Conservation (phyloP, 2,113 vertebrate species). For the Peucedramus taeniatus region DNA sequence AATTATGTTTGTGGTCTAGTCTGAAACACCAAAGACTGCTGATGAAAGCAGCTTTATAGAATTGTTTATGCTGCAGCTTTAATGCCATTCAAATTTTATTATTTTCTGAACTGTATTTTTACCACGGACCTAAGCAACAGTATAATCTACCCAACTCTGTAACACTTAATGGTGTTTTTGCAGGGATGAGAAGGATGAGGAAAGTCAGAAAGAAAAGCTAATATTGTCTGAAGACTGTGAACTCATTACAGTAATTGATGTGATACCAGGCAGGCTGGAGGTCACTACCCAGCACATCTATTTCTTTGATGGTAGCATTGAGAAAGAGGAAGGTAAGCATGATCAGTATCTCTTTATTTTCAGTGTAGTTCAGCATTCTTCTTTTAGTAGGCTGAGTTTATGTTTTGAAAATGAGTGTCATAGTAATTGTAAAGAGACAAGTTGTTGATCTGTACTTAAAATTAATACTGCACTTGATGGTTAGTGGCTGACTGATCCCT, state of each 20-base stretch:
- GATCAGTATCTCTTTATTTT: not conserved
- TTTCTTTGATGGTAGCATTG: slow-evolving; percentile 90
- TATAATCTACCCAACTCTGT: not conserved
- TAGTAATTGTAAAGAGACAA: not conserved
- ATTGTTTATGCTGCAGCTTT: not conserved
- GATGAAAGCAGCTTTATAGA: not conserved
- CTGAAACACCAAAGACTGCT: not conserved
- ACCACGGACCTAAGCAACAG: not conserved
- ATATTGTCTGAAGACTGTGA: slow-evolving; percentile 92
- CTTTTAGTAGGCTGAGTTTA: not conserved
- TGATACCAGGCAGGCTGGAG: slow-evolving; percentile 91
- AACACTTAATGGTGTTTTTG: not conserved
- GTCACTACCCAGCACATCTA: slow-evolving; percentile 95
- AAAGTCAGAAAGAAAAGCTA: slow-evolving; percentile 90
- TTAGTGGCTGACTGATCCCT: not conserved
- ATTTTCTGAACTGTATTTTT: not conserved
- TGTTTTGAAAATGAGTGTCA: not conserved
- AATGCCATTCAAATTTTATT: not conserved
- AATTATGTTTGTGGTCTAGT: not conserved
- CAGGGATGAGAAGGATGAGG: slow-evolving; percentile 88
- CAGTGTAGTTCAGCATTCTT: not conserved
- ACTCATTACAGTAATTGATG: slow-evolving; percentile 89
- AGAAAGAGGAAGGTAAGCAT: slow-evolving; percentile 91
- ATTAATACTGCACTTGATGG: not conserved
- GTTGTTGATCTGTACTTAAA: not conserved